Conservation (phyloP, 2,888 invertebrate genomes). For the Agrochola macilenta region DNA sequence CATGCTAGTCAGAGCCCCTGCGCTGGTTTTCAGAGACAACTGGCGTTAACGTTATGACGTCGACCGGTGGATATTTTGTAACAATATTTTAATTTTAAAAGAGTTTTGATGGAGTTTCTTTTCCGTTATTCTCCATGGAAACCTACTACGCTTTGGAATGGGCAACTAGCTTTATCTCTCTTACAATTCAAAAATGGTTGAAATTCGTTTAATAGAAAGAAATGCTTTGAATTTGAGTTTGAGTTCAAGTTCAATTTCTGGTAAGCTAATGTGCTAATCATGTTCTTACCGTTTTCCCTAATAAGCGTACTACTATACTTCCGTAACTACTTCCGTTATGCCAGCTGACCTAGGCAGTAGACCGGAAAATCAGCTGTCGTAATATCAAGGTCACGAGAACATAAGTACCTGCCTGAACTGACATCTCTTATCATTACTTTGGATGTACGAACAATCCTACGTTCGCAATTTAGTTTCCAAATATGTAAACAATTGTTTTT, state of each 20-base stretch:
- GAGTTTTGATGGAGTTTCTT: background rate
- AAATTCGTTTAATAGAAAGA: background rate
- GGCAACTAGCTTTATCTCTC: background rate
- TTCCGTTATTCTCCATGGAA: background rate
- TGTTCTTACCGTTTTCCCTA: background rate
- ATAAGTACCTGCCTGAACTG: background rate
- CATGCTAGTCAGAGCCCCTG: too few relatives aligned
- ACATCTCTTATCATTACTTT: background rate
- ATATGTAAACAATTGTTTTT: background rate
- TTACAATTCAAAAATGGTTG: background rate
- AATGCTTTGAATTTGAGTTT: background rate
- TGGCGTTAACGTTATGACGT: too few relatives aligned
- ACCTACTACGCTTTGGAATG: background rate
- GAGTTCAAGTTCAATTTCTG: background rate
- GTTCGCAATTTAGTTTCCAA: background rate
- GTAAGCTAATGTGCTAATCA: background rate
- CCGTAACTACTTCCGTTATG: conserved; percentile 4
- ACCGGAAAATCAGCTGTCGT: background rate
- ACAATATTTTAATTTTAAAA: background rate
- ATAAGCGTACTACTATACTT: background rate
- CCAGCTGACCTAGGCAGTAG: background rate
- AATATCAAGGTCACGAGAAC: conserved; percentile 1
- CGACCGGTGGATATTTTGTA: background rate
- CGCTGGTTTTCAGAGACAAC: too few relatives aligned
- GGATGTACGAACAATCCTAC: background rate